A percentile compares a stretch with the other conserved stretches of the same genome.
Evolutionary conservation across 2,797 vertebrate genomes (phyloP).

Genomic region (Etheostoma nigrum): DNA sequence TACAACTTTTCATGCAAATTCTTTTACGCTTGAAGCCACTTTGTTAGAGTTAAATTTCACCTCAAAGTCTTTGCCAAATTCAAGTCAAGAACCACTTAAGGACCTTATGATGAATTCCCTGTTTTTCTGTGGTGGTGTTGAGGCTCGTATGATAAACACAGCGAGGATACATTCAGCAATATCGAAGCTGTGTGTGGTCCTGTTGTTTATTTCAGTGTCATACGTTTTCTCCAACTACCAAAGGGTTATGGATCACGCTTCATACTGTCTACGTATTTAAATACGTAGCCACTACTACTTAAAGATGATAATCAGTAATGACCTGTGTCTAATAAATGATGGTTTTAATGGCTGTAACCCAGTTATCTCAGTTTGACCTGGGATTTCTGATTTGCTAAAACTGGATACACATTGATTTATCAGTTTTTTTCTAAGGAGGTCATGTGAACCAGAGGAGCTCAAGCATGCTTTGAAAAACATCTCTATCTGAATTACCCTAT

Average conservation of each 20-base stretch:
- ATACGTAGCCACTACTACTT: constrained; percentile 43
- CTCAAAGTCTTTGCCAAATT: constrained; percentile 48
- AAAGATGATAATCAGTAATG: constrained; percentile 42
- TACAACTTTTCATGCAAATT: not conserved
- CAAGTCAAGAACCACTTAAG: constrained; percentile 65
- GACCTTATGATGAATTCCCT: constrained; percentile 63
- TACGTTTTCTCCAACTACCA: constrained; percentile 35
- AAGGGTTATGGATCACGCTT: constrained; percentile 39
- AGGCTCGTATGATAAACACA: constrained; percentile 69
- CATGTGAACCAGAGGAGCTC: constrained; percentile 42
- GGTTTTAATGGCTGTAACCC: constrained; percentile 18
- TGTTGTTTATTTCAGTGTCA: constrained; percentile 62
- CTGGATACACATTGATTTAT: constrained; percentile 39
- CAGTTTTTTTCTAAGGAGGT: constrained; percentile 47
- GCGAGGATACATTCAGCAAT: constrained; percentile 56
- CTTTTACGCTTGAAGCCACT: constrained; percentile 37
- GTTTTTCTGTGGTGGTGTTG: constrained; percentile 58
- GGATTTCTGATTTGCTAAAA: constrained; percentile 21
- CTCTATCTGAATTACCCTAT: constrained; percentile 24
- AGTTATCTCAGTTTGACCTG: constrained; percentile 45
- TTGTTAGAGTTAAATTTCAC: constrained; percentile 44
- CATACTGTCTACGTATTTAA: constrained; percentile 27
- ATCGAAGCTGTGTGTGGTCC: constrained; percentile 73
- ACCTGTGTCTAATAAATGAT: constrained; percentile 25
- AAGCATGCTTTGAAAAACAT: constrained; percentile 28